These are phyloP conservation scores for Tinea trinotella DNA, from an alignment of 2,888 invertebrate genomes.

Conservation along the genomic window DNA sequence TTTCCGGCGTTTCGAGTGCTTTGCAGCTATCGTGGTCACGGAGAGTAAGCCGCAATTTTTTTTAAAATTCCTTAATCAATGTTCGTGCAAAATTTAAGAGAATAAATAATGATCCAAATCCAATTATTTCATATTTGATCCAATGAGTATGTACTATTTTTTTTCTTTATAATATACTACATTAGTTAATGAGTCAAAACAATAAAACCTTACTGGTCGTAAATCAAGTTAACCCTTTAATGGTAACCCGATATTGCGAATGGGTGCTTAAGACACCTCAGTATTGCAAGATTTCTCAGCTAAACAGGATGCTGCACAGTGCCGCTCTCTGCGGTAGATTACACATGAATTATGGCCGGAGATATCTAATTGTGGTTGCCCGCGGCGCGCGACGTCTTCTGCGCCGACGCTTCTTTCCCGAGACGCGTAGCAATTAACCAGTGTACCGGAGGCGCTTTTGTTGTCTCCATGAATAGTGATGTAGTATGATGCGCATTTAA, in stretches of 20 bases:
- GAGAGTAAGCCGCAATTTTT: no score
- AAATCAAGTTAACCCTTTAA: slow-evolving; percentile 5
- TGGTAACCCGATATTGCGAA: slow-evolving; percentile 7
- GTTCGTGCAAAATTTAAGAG: no score
- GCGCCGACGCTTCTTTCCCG: slow-evolving; percentile 24
- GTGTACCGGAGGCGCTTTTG: slow-evolving; percentile 22
- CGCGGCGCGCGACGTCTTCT: slow-evolving; percentile 21
- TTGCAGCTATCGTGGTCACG: no score
- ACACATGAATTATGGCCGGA: slow-evolving; percentile 25
- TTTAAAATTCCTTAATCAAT: no score
- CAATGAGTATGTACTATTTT: no score
- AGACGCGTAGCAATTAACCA: slow-evolving; percentile 24
- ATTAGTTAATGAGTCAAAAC: no score
- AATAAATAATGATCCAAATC: no score
- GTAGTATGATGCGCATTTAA: no score
- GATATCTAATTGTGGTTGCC: slow-evolving; percentile 24
- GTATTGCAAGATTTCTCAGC: slow-evolving; percentile 29
- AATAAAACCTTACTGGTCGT: no score
- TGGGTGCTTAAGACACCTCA: slow-evolving; percentile 7
- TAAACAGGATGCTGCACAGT: slow-evolving; percentile 42
- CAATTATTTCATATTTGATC: no score
- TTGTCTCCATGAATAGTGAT: slow-evolving; percentile 14
- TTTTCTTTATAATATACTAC: no score
- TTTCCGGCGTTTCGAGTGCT: no score
- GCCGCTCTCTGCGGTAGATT: slow-evolving; percentile 26